Percentiles rank a stretch among this genome's conserved stretches.
phyloP scores from a whole-genome alignment of 2,888 invertebrate species.

The Eupithecia inturbata region DNA sequence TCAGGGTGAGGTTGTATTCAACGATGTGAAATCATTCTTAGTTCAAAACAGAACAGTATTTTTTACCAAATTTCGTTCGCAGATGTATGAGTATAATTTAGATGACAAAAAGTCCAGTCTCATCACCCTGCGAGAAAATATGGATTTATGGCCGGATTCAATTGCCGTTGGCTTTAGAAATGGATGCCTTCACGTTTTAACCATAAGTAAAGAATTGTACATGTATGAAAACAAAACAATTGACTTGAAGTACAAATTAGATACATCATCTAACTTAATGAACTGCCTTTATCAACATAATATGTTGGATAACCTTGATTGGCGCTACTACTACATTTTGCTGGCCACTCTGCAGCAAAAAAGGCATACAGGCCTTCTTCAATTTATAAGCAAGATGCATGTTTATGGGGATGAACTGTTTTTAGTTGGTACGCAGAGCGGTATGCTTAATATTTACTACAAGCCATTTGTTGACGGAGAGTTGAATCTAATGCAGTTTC shows the following conservation, averaged over 20 bases:
- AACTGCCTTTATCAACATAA: conserved; percentile 51
- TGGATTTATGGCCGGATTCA: not conserved
- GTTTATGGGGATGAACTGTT: conserved; percentile 64
- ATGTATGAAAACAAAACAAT: conserved; percentile 7
- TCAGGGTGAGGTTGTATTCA: conserved; percentile 6
- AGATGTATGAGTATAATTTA: conserved; percentile 15
- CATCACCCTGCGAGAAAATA: conserved; percentile 6
- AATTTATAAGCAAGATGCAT: conserved; percentile 60
- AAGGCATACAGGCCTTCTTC: conserved; percentile 59
- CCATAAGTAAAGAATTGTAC: conserved; percentile 19
- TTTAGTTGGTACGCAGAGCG: conserved; percentile 69
- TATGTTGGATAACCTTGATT: conserved; percentile 67
- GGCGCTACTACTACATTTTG: conserved; percentile 68
- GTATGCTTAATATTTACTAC: conserved; percentile 67
- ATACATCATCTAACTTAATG: conserved; percentile 27
- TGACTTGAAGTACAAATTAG: not conserved
- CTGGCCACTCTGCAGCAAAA: conserved; percentile 56
- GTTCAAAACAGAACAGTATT: conserved; percentile 22
- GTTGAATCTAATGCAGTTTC: conserved; percentile 60
- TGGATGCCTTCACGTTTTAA: conserved; percentile 20
- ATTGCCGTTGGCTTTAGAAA: conserved; percentile 11
- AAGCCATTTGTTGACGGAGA: conserved; percentile 58
- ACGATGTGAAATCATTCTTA: conserved; percentile 18
- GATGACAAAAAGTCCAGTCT: not conserved
- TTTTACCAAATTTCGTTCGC: conserved; percentile 8